Conservation (phyloP, 2,113 vertebrate genomes). For the Dasypus novemcinctus region DNA sequence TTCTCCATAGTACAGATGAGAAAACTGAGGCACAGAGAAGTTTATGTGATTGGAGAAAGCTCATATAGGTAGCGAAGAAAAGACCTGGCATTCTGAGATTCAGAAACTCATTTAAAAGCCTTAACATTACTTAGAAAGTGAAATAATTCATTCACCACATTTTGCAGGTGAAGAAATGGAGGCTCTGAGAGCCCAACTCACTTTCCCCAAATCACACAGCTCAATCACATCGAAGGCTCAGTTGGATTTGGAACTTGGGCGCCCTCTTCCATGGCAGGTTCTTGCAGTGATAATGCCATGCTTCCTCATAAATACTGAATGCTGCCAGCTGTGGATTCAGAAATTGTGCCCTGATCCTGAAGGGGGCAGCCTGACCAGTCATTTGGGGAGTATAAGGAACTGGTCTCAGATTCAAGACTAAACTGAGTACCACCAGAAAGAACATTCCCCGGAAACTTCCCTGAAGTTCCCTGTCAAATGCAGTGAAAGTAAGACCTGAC, state of each 20-base stretch:
- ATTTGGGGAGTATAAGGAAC: not conserved
- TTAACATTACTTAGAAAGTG: not conserved
- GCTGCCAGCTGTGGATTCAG: not conserved
- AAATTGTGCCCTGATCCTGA: not conserved
- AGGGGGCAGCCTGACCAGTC: not conserved
- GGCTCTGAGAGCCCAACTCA: not conserved
- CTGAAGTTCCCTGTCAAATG: not conserved
- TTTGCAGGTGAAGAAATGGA: not conserved
- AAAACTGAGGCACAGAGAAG: too few relatives aligned
- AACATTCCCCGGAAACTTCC: not conserved
- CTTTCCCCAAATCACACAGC: not conserved
- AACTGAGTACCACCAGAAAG: not conserved
- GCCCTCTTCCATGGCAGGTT: not conserved
- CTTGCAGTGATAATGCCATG: not conserved
- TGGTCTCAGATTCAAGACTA: not conserved
- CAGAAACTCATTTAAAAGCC: not conserved
- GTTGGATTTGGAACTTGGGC: not conserved
- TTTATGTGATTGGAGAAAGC: not conserved
- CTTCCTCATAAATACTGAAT: fast-evolving
- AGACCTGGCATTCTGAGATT: not conserved
- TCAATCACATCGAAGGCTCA: not conserved
- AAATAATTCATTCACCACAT: not conserved
- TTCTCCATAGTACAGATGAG: not conserved
- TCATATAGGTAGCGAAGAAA: not conserved
- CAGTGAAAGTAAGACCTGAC: not conserved